Evolutionary conservation across 1,140 invertebrate species (phyloP).

Genomic region (Cyphomyrmex costatus): DNA sequence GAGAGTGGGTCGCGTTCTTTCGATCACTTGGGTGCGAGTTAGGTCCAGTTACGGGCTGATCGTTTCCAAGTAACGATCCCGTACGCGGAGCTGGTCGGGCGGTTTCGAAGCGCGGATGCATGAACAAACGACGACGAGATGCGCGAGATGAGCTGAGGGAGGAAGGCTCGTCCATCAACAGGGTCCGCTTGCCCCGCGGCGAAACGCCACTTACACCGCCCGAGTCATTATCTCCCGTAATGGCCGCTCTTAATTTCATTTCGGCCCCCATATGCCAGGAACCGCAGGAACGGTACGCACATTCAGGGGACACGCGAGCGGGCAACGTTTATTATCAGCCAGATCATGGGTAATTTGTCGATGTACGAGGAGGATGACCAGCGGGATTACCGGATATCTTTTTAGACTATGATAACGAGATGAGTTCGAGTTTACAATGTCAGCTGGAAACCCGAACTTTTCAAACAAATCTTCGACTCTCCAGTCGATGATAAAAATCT

Average conservation of each 20-base stretch:
- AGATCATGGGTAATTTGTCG: not conserved
- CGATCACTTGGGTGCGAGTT: slow-evolving; percentile 40
- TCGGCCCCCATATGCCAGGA: slow-evolving; percentile 11
- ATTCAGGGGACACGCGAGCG: not conserved
- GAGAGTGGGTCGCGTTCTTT: slow-evolving; percentile 32
- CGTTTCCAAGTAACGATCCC: slow-evolving; percentile 57
- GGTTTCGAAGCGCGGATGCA: slow-evolving; percentile 15
- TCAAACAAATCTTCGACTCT: too few species aligned
- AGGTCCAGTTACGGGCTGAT: slow-evolving; percentile 58
- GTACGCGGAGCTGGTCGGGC: slow-evolving; percentile 1
- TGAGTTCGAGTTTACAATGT: not conserved
- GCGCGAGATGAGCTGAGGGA: not conserved
- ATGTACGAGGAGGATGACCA: not conserved
- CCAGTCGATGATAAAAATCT: too few species aligned
- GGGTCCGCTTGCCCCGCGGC: slow-evolving; percentile 34
- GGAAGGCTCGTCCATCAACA: slow-evolving; percentile 4
- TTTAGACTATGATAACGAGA: not conserved
- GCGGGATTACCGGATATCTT: not conserved
- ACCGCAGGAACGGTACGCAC: slow-evolving; percentile 37
- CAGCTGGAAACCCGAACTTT: too few species aligned
- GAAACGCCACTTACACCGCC: slow-evolving; percentile 43
- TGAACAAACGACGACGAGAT: slow-evolving; percentile 19
- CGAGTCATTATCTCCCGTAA: slow-evolving; percentile 60
- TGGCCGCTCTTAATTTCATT: slow-evolving; percentile 61
- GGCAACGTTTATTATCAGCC: slow-evolving; percentile 10